phyloP scores from a whole-genome alignment of 2,797 vertebrate species.

The Argyrosomus regius region DNA sequence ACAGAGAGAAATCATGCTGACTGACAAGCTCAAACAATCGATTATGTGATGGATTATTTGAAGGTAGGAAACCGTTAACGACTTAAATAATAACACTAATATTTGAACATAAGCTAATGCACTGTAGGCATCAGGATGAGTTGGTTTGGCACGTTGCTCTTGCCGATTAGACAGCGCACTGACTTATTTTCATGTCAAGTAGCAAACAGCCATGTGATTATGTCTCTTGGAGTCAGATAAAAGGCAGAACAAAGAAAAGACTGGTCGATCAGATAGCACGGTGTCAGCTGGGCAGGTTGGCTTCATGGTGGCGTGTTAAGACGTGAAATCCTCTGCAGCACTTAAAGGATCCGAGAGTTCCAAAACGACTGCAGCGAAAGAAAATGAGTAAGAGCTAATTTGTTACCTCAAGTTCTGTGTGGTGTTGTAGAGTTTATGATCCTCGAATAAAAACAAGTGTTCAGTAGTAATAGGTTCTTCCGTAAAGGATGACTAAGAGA shows the following conservation, averaged over 20 bases:
- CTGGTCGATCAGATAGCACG: slow-evolving; percentile 31
- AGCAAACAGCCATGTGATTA: slow-evolving; percentile 14
- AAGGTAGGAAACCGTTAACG: slow-evolving; percentile 60
- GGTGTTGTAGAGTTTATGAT: background rate
- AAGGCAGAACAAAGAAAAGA: slow-evolving; percentile 27
- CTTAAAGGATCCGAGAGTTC: slow-evolving; percentile 16
- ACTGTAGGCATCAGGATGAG: background rate
- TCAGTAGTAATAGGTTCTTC: background rate
- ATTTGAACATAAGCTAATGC: background rate
- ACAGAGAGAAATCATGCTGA: slow-evolving; percentile 40
- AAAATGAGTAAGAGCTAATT: slow-evolving; percentile 17
- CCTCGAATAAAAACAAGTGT: background rate
- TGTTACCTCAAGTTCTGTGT: background rate
- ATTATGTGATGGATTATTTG: slow-evolving; percentile 68
- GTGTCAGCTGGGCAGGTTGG: slow-evolving; percentile 33
- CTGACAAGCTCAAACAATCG: slow-evolving; percentile 32
- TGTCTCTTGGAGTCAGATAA: slow-evolving; percentile 47
- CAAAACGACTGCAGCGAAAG: slow-evolving; percentile 1
- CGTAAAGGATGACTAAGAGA: background rate
- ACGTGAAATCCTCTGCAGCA: slow-evolving; percentile 26
- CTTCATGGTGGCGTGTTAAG: slow-evolving; percentile 33
- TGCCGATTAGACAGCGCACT: background rate
- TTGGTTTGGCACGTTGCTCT: background rate
- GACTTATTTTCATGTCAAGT: slow-evolving; percentile 11
- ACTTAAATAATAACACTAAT: background rate